A percentile compares a stretch with the other conserved stretches of the same genome.
These are phyloP conservation scores for Eumacrocentrus americanus DNA, from an alignment of 2,888 invertebrate species.

Conservation along the genomic window DNA sequence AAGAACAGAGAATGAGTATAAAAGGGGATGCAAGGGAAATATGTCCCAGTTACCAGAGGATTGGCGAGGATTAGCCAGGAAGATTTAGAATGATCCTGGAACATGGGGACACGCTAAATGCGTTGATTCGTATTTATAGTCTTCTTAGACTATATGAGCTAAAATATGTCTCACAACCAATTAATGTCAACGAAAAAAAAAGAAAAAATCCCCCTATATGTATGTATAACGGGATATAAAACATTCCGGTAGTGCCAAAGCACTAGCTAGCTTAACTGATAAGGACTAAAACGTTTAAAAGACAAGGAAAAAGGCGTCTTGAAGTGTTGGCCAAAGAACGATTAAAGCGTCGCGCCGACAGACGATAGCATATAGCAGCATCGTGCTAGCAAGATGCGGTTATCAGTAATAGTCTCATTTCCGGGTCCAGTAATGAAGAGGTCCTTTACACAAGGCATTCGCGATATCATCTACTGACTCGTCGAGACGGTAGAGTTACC, in stretches of 20 bases:
- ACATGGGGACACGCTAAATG: constrained; percentile 40
- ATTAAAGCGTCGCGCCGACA: not conserved
- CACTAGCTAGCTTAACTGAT: not conserved
- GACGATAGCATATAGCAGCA: not conserved
- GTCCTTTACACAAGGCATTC: constrained; percentile 36
- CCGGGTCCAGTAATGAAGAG: constrained; percentile 42
- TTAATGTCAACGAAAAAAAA: not conserved
- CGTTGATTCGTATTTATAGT: constrained; percentile 47
- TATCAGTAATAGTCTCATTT: constrained; percentile 46
- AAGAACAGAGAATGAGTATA: constrained; percentile 8
- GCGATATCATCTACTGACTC: constrained; percentile 43
- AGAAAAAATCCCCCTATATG: not conserved
- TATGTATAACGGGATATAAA: no score
- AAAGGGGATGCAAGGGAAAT: constrained; percentile 39
- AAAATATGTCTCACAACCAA: not conserved
- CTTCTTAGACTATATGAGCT: constrained; percentile 31
- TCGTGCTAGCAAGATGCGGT: constrained; percentile 37
- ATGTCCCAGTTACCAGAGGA: constrained; percentile 54
- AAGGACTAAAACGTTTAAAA: not conserved
- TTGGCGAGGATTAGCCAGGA: constrained; percentile 49
- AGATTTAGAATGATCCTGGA: constrained; percentile 51
- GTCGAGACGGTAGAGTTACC: not conserved
- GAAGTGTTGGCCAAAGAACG: not conserved
- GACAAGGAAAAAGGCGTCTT: not conserved
- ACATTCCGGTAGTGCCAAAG: not conserved